A percentile compares a stretch with the other conserved stretches of the same genome.
Conservation (phyloP, 2,888 invertebrate species). For the Cantharis rustica region DNA sequence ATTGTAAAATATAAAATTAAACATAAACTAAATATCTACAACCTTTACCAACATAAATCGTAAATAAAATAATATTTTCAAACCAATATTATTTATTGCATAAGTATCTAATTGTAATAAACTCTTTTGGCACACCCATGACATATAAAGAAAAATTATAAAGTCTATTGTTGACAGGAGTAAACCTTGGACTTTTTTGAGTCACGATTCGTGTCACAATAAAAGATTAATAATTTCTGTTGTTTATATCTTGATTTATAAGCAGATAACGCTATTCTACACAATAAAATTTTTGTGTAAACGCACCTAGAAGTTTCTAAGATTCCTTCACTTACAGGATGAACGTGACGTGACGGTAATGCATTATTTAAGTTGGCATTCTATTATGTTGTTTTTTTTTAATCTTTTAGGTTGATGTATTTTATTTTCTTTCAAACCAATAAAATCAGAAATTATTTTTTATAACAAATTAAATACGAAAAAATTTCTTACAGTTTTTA, state of each 20-base stretch:
- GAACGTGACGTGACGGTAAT: not conserved
- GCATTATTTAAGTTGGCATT: not conserved
- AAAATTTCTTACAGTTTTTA: too few species aligned
- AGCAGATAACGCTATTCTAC: not conserved
- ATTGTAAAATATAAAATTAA: too few species aligned
- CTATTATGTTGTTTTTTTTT: not conserved
- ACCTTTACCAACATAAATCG: not conserved
- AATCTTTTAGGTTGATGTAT: too few species aligned
- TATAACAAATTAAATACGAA: too few species aligned
- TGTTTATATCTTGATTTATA: slow-evolving; percentile 4
- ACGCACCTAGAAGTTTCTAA: not conserved
- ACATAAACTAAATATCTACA: too few species aligned
- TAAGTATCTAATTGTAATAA: not conserved
- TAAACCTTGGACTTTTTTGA: slow-evolving; percentile 15
- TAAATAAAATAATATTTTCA: not conserved
- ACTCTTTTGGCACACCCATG: not conserved
- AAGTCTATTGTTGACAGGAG: not conserved
- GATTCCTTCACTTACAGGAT: not conserved
- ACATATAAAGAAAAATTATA: not conserved
- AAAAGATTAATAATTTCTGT: slow-evolving; percentile 21
- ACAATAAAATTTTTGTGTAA: not conserved
- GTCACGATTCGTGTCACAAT: slow-evolving; percentile 26
- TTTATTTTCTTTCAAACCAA: too few species aligned
- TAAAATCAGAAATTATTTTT: too few species aligned
- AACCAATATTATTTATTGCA: not conserved